Evolutionary conservation across 2,797 vertebrate species (phyloP), one percentile per base, ranked within the genome.

Genomic region (Amblyopsis hoosieri): DNA sequence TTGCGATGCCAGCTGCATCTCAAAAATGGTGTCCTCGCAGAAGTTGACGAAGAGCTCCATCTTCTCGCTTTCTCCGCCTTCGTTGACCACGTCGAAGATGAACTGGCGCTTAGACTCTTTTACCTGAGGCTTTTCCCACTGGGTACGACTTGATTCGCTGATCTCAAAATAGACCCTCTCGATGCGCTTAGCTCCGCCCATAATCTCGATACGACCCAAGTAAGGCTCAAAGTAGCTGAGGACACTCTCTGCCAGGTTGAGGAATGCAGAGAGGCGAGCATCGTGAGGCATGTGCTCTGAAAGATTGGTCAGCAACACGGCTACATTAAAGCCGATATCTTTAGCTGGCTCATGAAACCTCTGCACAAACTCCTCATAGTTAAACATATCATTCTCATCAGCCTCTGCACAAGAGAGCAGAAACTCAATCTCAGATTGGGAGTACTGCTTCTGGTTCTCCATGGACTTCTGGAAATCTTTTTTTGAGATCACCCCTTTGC

Each of bases 101-200:
- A 99, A 99, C 79, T 99, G 98, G 12, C 97, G 89, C 84, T 99
- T 99, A 0, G 98, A 99, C 87, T 99, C 98, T 62, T 98, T 99
- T 71, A 99, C 97, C 79, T 99, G 98, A n/a, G 98, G 98, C 78
- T 99, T 99, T 67, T 99, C 98, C 98, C 98, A 99, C 70, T 99
- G 98, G n/a, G 94, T 98, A 14, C 97, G 93, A 64, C 97, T 99
- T 0, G 97, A 99, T 83, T 99, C 96, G 2, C 95, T 98, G 86
- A 99, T 99, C 88, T 99, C 97, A 75, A 99, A 99, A 85, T 99
- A 99, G 72, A 99, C 97, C 56, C 98, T 93, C 72, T 99, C 98
- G 7, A 99, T 99, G 81, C 96, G 95, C 86, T 99, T 99, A 69
- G 96, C 97, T 13, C 96, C 95, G 0, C 98, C 98, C 95, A 99